Percentiles rank a stretch among this genome's conserved stretches.
Evolutionary conservation across 2,888 invertebrate species (phyloP).

Genomic region (Trichopoda pennipes): DNA sequence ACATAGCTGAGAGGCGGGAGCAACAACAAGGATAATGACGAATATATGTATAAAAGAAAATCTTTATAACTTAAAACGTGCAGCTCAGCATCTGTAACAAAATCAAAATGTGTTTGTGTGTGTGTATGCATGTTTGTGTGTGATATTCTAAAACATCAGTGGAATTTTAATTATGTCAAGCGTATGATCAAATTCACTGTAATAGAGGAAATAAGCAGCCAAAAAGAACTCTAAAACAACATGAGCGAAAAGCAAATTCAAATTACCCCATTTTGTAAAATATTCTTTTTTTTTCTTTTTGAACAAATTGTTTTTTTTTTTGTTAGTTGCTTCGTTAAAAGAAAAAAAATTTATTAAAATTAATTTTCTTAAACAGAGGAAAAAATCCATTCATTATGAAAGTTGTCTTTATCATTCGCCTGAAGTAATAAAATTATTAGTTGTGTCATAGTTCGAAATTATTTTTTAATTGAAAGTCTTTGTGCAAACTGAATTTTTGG

Average conservation of each 20-base stretch:
- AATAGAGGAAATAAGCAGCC: conserved; percentile 42
- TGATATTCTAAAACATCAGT: conserved; percentile 64
- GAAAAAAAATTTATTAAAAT: conserved; percentile 50
- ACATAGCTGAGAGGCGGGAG: neutral
- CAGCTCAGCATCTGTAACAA: conserved; percentile 49
- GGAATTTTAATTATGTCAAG: conserved; percentile 67
- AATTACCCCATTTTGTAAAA: conserved; percentile 35
- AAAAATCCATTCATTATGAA: conserved; percentile 53
- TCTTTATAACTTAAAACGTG: conserved; percentile 9
- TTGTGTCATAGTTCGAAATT: conserved; percentile 46
- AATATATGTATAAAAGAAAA: conserved; percentile 1
- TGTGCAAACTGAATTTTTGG: conserved; percentile 27
- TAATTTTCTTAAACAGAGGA: conserved; percentile 50
- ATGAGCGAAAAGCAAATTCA: conserved; percentile 40
- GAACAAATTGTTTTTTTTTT: conserved; percentile 27
- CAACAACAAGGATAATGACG: neutral
- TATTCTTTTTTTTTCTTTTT: conserved; percentile 2
- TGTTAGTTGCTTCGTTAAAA: conserved; percentile 11
- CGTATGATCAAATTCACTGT: conserved; percentile 65
- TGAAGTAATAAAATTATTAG: conserved; percentile 62
- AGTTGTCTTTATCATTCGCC: conserved; percentile 62
- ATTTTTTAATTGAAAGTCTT: conserved; percentile 14
- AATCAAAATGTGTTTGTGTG: conserved; percentile 37
- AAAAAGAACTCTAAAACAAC: conserved; percentile 23
- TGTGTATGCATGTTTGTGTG: no score